A percentile compares a stretch with the other conserved stretches of the same genome.
These are phyloP conservation scores for Sminthopsis crassicaudata DNA, from an alignment of 2,113 vertebrate species.

Conservation along the genomic window DNA sequence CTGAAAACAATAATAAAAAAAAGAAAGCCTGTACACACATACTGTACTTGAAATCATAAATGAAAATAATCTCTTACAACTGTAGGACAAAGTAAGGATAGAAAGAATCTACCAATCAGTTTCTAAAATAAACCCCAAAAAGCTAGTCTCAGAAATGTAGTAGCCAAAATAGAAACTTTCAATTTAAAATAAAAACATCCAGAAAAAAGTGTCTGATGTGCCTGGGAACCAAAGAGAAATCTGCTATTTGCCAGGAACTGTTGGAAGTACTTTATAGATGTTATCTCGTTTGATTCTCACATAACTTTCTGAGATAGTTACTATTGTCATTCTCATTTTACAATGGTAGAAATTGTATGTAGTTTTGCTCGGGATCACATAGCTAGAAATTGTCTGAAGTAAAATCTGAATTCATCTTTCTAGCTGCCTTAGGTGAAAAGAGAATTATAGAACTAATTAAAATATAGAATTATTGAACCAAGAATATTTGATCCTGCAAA, in stretches of 20 bases:
- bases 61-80: background rate
- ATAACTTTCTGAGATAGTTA: slow-evolving; percentile 66
- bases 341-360: slow-evolving; percentile 47
- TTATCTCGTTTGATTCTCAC: slow-evolving; percentile 55
- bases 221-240: background rate
- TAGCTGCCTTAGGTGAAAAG: background rate
- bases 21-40: background rate
- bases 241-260: slow-evolving; percentile 26
- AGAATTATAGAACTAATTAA: background rate
- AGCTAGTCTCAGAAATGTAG: background rate
- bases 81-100: background rate
- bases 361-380: background rate
- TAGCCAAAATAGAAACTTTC: background rate
- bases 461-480: background rate
- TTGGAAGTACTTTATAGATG: slow-evolving; percentile 39
- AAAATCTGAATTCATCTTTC: slow-evolving; percentile 3
- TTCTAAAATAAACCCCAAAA: background rate
- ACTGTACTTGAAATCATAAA: background rate
- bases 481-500: background rate
- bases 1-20: background rate
- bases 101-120: background rate
- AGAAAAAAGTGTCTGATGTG: background rate
- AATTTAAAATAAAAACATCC: background rate
- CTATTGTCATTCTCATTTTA: slow-evolving; percentile 25
- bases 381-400: background rate